phyloP scores from a whole-genome alignment of 2,797 vertebrate species.

The Syndactyla subalaris region DNA sequence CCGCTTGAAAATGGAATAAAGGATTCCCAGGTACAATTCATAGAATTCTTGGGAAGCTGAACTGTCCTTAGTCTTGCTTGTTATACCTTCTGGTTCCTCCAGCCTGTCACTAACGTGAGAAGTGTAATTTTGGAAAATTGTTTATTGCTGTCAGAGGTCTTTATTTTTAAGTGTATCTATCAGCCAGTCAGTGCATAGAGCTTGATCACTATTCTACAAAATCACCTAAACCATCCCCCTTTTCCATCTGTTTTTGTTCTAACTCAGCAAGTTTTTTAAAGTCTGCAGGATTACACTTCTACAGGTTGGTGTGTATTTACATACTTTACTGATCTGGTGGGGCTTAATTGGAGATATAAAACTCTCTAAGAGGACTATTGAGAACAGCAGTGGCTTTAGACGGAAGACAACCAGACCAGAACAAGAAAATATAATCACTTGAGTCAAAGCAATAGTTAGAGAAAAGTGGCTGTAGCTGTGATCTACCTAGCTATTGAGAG shows the following conservation, averaged over 20 bases:
- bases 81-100: neutral
- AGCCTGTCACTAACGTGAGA: neutral
- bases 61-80: neutral
- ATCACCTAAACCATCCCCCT: neutral
- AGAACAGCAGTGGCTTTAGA: neutral
- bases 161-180: neutral
- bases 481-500: neutral
- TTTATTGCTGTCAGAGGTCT: neutral
- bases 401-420: neutral
- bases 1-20: neutral
- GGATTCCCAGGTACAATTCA: neutral
- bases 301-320: neutral
- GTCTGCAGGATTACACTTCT: neutral
- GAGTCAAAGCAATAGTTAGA: neutral
- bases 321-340: neutral
- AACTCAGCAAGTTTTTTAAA: neutral
- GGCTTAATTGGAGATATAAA: neutral
- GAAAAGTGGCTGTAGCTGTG: neutral
- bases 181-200: neutral
- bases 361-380: neutral
- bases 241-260: neutral
- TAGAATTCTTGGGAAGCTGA: neutral
- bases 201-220: neutral
- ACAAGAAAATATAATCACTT: neutral
- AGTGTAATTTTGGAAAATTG: neutral